Percentiles rank a stretch among this genome's conserved stretches.
Conservation (phyloP, 2,113 vertebrate genomes). For the Cochlearius cochlearius region DNA sequence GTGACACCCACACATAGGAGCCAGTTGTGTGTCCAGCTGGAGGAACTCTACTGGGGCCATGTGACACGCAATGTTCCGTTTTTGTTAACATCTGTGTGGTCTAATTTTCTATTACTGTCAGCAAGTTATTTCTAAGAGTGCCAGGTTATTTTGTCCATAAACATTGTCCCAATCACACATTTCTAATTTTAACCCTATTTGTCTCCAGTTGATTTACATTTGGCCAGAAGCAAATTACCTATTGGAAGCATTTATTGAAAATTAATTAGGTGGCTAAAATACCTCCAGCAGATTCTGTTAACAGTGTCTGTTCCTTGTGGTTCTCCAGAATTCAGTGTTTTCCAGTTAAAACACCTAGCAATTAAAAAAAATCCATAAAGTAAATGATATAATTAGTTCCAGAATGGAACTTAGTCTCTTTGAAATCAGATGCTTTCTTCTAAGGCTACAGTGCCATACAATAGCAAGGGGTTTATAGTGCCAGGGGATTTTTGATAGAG, state of each 20-base stretch:
- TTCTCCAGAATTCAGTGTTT: slow-evolving; percentile 64
- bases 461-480: slow-evolving; percentile 64
- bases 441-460: slow-evolving; percentile 44
- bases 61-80: not conserved
- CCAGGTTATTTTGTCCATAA: slow-evolving; percentile 79
- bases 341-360: slow-evolving; percentile 79
- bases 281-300: slow-evolving; percentile 72
- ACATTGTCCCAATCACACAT: slow-evolving; percentile 76
- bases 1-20: not conserved
- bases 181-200: slow-evolving; percentile 80
- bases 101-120: slow-evolving; percentile 73
- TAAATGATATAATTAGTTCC: slow-evolving; percentile 78
- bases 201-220: slow-evolving; percentile 81
- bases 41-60: not conserved
- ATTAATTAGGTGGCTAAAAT: slow-evolving; percentile 83
- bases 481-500: slow-evolving; percentile 55
- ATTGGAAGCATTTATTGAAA: slow-evolving; percentile 81
- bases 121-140: slow-evolving; percentile 72
- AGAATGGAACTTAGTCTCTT: slow-evolving; percentile 75
- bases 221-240: slow-evolving; percentile 75
- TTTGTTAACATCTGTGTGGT: slow-evolving; percentile 72
- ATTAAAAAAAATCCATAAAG: slow-evolving; percentile 78
- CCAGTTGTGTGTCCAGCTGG: not conserved
- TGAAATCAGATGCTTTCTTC: slow-evolving; percentile 77
- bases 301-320: slow-evolving; percentile 63